Evolutionary conservation across 2,797 vertebrate genomes (phyloP).

Genomic region (Anabas testudineus): DNA sequence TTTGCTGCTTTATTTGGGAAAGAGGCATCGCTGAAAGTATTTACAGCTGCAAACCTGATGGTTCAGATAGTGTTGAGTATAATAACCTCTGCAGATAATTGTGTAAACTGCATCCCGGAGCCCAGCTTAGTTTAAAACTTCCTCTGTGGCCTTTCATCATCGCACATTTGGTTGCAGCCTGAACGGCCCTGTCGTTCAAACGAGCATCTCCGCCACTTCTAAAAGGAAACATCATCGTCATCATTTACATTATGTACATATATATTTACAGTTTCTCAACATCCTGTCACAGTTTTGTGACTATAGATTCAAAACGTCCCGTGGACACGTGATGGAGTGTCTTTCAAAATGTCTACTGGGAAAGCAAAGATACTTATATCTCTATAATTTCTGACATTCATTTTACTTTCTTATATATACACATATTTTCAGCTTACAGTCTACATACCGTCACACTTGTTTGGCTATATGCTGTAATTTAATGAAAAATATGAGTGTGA

Average conservation of each 20-base stretch:
- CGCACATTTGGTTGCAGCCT: constrained; percentile 46
- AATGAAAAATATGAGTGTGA: constrained; percentile 7
- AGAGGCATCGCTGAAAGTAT: constrained; percentile 37
- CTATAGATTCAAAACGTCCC: constrained; percentile 21
- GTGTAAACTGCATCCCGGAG: constrained; percentile 15
- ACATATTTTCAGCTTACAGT: constrained; percentile 46
- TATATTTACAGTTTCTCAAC: constrained; percentile 45
- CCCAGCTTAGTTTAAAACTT: constrained; percentile 17
- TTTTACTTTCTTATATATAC: constrained; percentile 47
- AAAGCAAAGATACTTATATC: constrained; percentile 41
- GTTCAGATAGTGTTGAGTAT: constrained; percentile 13
- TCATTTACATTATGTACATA: constrained; percentile 71
- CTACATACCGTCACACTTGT: background rate
- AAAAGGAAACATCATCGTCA: constrained; percentile 41
- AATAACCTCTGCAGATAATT: constrained; percentile 17
- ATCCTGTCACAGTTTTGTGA: constrained; percentile 19
- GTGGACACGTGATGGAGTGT: constrained; percentile 20
- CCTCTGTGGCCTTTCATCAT: constrained; percentile 22
- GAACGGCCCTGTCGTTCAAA: constrained; percentile 33
- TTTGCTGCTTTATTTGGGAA: constrained; percentile 36
- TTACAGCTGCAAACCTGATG: constrained; percentile 50
- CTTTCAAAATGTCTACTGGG: constrained; percentile 50
- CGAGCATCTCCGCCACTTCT: constrained; percentile 45
- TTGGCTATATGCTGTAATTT: background rate
- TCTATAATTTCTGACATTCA: constrained; percentile 61